Evolutionary conservation across 2,888 invertebrate species (phyloP).

Genomic region (Meloe dianella): DNA sequence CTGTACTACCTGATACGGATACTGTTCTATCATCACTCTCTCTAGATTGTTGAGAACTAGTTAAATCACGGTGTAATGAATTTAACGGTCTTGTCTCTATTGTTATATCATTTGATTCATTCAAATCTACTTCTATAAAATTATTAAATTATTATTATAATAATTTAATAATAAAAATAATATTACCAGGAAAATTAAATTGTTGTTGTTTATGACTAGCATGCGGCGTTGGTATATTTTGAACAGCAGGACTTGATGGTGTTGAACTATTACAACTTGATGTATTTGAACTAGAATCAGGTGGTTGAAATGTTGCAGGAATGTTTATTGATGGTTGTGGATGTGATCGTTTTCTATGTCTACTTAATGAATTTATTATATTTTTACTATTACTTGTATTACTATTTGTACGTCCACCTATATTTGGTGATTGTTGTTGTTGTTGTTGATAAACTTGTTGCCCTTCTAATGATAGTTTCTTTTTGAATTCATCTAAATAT

Average conservation of each 20-base stretch:
- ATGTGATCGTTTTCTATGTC: constrained; percentile 63
- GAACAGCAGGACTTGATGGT: constrained; percentile 88
- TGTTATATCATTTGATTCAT: constrained; percentile 62
- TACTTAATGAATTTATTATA: constrained; percentile 56
- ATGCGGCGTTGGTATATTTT: constrained; percentile 59
- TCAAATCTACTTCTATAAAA: constrained; percentile 20
- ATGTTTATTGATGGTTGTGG: constrained; percentile 65
- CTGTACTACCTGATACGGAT: constrained; percentile 73
- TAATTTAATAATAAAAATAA: no score
- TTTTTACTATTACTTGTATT: constrained; percentile 50
- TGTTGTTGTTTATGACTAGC: constrained; percentile 63
- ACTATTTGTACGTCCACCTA: constrained; percentile 41
- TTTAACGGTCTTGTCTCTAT: constrained; percentile 61
- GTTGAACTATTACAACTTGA: constrained; percentile 97
- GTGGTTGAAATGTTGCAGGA: constrained; percentile 65
- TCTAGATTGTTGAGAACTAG: constrained; percentile 68
- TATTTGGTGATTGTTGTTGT: constrained; percentile 58
- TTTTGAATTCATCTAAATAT: constrained; percentile 81
- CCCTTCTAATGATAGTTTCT: constrained; percentile 70
- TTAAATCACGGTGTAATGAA: constrained; percentile 58
- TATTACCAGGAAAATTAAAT: constrained; percentile 79
- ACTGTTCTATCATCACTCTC: constrained; percentile 75
- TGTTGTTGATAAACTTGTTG: constrained; percentile 43
- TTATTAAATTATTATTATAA: constrained; percentile 8
- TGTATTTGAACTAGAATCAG: constrained; percentile 90